Conservation (phyloP, 2,888 invertebrate genomes). For the Euproctis similis region DNA sequence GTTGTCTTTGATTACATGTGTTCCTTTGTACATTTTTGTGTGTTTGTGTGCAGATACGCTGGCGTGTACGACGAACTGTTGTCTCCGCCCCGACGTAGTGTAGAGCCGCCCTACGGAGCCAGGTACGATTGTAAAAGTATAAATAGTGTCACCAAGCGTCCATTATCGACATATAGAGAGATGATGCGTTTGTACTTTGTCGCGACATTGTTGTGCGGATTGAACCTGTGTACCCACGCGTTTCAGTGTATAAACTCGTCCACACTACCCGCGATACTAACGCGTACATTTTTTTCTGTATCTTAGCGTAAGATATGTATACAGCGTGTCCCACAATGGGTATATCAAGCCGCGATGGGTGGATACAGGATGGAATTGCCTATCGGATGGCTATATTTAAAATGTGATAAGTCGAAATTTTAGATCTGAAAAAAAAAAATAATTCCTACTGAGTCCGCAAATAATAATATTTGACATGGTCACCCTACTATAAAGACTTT, state of each 20-base stretch:
- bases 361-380: no score
- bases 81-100: slow-evolving; percentile 67
- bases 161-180: slow-evolving; percentile 33
- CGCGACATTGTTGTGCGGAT: slow-evolving; percentile 57
- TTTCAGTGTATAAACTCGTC: slow-evolving; percentile 25
- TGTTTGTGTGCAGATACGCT: slow-evolving; percentile 45
- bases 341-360: no score
- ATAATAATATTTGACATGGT: no score
- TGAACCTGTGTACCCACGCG: slow-evolving; percentile 53
- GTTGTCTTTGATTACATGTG: no score
- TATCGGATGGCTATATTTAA: no score
- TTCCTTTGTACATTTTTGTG: neutral
- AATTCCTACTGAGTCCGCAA: no score
- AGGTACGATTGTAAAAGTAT: slow-evolving; percentile 72
- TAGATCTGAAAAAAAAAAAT: no score
- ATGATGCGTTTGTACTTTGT: slow-evolving; percentile 31
- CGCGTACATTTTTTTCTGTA: slow-evolving; percentile 10
- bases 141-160: slow-evolving; percentile 54
- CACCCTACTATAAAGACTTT: no score
- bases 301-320: slow-evolving; percentile 21
- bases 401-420: no score
- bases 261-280: slow-evolving; percentile 3
- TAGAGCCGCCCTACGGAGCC: slow-evolving; percentile 70
- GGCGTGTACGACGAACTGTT: slow-evolving; percentile 70
- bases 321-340: no score